phyloP scores from a whole-genome alignment of 2,888 invertebrate species.

The Anticlea derivata region DNA sequence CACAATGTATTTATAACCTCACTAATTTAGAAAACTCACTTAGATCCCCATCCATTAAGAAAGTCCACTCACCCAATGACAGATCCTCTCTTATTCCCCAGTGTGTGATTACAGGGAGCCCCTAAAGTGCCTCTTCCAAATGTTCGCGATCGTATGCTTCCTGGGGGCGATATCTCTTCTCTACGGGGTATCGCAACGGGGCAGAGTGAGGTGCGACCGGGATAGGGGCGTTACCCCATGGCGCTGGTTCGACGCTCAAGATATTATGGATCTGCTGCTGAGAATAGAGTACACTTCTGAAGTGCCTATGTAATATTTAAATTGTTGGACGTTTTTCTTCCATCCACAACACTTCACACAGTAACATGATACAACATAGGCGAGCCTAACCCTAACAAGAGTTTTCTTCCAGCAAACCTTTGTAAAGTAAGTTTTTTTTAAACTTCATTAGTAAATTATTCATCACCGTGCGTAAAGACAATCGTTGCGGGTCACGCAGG shows the following conservation, averaged over 20 bases:
- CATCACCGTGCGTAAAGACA: no score
- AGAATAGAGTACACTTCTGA: conserved; percentile 73
- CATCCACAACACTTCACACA: no score
- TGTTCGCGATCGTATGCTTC: conserved; percentile 73
- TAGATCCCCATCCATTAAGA: no score
- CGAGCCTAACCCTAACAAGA: no score
- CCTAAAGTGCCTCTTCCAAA: conserved; percentile 68
- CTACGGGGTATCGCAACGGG: conserved; percentile 53
- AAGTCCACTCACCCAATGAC: conserved; percentile 21
- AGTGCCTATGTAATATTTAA: conserved; percentile 66
- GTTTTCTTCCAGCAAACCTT: no score
- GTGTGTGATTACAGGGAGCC: conserved; percentile 71
- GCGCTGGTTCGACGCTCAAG: conserved; percentile 69
- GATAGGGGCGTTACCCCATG: conserved; percentile 55
- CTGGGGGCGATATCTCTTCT: conserved; percentile 57
- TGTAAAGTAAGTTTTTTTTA: no score
- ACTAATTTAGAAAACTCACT: no score
- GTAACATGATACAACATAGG: no score
- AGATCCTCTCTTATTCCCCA: conserved; percentile 48
- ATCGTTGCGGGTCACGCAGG: no score
- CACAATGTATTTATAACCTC: no score
- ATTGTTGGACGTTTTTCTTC: no score
- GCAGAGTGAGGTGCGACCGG: conserved; percentile 31
- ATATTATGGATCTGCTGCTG: conserved; percentile 66
- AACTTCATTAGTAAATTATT: no score